Conservation (phyloP, 2,113 vertebrate species). For the Amia ocellicauda region DNA sequence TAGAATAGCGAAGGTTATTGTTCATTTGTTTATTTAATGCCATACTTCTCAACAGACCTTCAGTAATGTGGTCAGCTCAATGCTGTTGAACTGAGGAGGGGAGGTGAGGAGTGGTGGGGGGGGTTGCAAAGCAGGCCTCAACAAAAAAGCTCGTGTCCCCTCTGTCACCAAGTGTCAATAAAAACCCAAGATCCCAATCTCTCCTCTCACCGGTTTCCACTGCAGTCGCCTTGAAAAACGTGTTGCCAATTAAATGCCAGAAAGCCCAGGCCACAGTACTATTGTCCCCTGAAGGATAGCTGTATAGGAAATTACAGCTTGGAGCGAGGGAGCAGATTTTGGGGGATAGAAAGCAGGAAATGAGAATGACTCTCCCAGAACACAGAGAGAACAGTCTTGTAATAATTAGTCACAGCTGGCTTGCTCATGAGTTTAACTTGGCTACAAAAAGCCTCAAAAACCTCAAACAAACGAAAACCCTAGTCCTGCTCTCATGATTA, state of each 20-base stretch:
- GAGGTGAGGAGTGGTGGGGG: slow-evolving; percentile 16
- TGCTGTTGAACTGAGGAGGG: slow-evolving; percentile 21
- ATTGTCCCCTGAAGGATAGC: slow-evolving; percentile 15
- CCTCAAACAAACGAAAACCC: not conserved
- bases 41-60: no score
- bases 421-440: slow-evolving; percentile 33
- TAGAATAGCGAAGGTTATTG: no score
- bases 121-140: no score
- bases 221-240: slow-evolving; percentile 11
- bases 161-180: no score
- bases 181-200: slow-evolving; percentile 15
- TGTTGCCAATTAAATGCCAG: slow-evolving; percentile 22
- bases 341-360: slow-evolving; percentile 28
- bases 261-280: slow-evolving; percentile 27
- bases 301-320: slow-evolving; percentile 31
- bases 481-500: no score
- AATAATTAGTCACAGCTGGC: slow-evolving; percentile 55
- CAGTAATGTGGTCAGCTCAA: no score
- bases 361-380: slow-evolving; percentile 22
- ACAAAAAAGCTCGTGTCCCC: slow-evolving; percentile 21
- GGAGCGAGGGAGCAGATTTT: slow-evolving; percentile 5
- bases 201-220: slow-evolving; percentile 15
- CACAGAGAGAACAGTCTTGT: slow-evolving; percentile 23
- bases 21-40: no score
- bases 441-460: no score